Evolutionary conservation across 2,113 vertebrate species (phyloP).

Genomic region (Urocynchramus pylzowi): DNA sequence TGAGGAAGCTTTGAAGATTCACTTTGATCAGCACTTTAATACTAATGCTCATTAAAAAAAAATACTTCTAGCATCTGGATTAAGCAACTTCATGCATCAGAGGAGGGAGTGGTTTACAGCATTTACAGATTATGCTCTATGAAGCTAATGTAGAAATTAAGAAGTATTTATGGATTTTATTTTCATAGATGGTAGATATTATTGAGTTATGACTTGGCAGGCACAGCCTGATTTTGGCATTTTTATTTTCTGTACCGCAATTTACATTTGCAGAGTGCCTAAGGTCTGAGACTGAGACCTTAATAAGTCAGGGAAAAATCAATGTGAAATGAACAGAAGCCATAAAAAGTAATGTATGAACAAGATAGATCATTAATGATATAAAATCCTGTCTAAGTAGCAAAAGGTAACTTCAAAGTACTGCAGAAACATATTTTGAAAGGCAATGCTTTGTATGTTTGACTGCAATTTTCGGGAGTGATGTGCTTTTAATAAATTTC

Average conservation of each 20-base stretch:
- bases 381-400: constrained; percentile 12
- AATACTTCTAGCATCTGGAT: neutral
- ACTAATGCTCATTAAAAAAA: neutral
- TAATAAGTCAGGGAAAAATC: constrained; percentile 53
- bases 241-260: constrained; percentile 44
- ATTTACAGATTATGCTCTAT: neutral
- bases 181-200: constrained; percentile 27
- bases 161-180: constrained; percentile 49
- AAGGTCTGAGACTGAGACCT: neutral
- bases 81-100: neutral
- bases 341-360: constrained; percentile 36
- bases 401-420: neutral
- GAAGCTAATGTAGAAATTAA: constrained; percentile 23
- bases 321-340: constrained; percentile 25
- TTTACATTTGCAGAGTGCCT: constrained; percentile 42
- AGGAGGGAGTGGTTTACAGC: neutral
- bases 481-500: neutral
- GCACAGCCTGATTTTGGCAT: constrained; percentile 21
- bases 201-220: constrained; percentile 45
- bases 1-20: neutral
- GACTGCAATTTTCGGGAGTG: neutral
- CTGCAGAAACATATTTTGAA: neutral
- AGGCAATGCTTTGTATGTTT: neutral
- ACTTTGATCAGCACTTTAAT: constrained; percentile 4
- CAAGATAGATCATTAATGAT: constrained; percentile 18